A percentile compares a stretch with the other conserved stretches of the same genome.
These are phyloP conservation scores for Nannospalax galili DNA, from an alignment of 2,113 vertebrate species.

Conservation along the genomic window DNA sequence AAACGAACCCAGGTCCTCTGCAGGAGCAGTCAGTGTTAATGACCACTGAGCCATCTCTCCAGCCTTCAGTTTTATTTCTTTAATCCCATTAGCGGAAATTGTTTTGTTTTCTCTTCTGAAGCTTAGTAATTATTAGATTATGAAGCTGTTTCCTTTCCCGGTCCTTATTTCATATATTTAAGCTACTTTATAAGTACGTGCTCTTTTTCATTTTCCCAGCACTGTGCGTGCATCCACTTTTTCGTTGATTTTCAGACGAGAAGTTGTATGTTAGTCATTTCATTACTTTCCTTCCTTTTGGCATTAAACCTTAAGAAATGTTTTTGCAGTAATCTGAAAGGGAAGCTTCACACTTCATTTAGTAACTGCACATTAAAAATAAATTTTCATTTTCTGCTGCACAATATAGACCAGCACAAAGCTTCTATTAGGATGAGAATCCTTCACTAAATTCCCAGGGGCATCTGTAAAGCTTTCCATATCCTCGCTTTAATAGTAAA, in stretches of 20 bases:
- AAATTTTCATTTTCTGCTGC: slow-evolving; percentile 70
- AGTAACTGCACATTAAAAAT: slow-evolving; percentile 70
- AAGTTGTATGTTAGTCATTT: slow-evolving; percentile 57
- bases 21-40: no score
- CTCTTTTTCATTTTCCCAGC: slow-evolving; percentile 48
- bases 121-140: slow-evolving; percentile 31
- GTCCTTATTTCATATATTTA: slow-evolving; percentile 36
- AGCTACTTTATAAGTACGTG: slow-evolving; percentile 38
- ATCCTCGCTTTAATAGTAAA: slow-evolving; percentile 47
- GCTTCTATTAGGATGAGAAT: slow-evolving; percentile 46
- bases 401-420: slow-evolving; percentile 59
- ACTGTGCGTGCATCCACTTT: background rate
- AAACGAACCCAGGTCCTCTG: no score
- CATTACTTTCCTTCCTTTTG: slow-evolving; percentile 69
- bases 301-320: slow-evolving; percentile 61
- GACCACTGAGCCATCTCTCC: no score
- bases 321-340: slow-evolving; percentile 64
- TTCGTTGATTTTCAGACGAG: slow-evolving; percentile 61
- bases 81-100: background rate
- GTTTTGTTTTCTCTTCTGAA: slow-evolving; percentile 42
- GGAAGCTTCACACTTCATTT: slow-evolving; percentile 73
- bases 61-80: background rate
- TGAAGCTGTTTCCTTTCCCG: slow-evolving; percentile 2
- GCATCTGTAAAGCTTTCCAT: slow-evolving; percentile 24
- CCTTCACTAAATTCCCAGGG: slow-evolving; percentile 51